These are phyloP conservation scores for Siphonodentalium dalli DNA, from an alignment of 2,888 invertebrate genomes.

Conservation along the genomic window DNA sequence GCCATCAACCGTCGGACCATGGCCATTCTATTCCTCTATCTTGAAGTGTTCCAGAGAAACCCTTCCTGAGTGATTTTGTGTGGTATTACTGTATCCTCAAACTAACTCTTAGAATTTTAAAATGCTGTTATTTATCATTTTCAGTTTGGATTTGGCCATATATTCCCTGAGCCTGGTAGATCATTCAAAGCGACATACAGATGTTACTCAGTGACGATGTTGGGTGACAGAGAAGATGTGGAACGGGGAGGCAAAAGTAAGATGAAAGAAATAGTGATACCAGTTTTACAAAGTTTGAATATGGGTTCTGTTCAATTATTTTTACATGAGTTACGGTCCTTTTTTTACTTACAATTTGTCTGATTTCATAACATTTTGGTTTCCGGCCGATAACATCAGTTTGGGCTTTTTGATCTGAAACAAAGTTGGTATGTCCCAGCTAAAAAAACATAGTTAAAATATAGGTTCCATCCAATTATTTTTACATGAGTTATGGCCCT, in stretches of 20 bases:
- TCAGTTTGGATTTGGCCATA: constrained; percentile 51
- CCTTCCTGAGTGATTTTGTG: neutral
- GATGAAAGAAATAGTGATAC: too few species aligned
- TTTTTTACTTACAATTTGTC: too few species aligned
- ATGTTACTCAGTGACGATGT: constrained; percentile 91
- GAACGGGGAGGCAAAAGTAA: constrained; percentile 96
- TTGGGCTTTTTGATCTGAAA: too few species aligned
- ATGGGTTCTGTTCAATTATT: too few species aligned
- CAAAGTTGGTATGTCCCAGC: too few species aligned
- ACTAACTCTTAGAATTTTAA: neutral
- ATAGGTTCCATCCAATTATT: too few species aligned
- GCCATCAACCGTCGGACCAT: neutral
- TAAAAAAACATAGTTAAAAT: too few species aligned
- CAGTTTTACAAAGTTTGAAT: too few species aligned
- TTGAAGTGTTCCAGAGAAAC: neutral
- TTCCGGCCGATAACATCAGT: too few species aligned
- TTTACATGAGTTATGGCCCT: too few species aligned
- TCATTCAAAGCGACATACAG: constrained; percentile 74
- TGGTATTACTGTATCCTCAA: neutral
- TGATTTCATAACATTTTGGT: too few species aligned
- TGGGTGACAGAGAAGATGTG: constrained; percentile 91
- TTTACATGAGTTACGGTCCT: too few species aligned
- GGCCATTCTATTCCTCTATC: constrained; percentile 1
- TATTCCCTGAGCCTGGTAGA: constrained; percentile 47
- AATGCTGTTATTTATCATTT: constrained; percentile 9